Conservation (phyloP, 2,888 invertebrate species). For the Trachelus stipa region DNA sequence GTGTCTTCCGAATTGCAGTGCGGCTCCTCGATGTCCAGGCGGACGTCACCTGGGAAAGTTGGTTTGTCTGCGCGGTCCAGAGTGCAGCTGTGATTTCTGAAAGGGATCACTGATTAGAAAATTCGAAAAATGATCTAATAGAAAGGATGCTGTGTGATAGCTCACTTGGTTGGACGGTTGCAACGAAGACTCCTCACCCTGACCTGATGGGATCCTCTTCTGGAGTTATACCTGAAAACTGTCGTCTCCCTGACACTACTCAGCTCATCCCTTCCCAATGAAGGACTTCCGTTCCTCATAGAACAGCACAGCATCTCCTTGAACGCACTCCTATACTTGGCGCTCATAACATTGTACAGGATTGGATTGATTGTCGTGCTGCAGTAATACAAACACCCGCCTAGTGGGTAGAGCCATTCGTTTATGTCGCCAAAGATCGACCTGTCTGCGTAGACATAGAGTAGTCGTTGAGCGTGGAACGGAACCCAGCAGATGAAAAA, state of each 20-base stretch:
- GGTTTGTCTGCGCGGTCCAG: constrained; percentile 12
- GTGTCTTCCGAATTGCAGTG: constrained; percentile 4
- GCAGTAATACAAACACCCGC: constrained; percentile 78
- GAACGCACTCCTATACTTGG: constrained; percentile 82
- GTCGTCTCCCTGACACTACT: constrained; percentile 72
- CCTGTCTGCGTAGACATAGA: constrained; percentile 78
- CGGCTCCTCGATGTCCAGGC: constrained; percentile 4
- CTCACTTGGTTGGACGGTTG: constrained; percentile 41
- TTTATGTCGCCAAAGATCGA: constrained; percentile 74
- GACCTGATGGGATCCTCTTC: constrained; percentile 67
- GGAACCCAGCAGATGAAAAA: constrained; percentile 97
- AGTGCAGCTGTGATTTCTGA: background rate
- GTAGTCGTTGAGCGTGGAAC: constrained; percentile 90
- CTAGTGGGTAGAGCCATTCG: constrained; percentile 81
- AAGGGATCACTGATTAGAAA: background rate
- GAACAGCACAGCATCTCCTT: constrained; percentile 79
- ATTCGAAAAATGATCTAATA: background rate
- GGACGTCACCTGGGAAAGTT: constrained; percentile 6
- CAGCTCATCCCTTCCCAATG: constrained; percentile 64
- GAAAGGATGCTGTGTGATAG: too few species aligned
- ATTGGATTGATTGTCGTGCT: constrained; percentile 84
- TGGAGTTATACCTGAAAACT: constrained; percentile 69
- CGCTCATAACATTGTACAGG: constrained; percentile 84
- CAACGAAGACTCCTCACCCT: constrained; percentile 62
- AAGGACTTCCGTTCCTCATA: constrained; percentile 56